Conservation (phyloP, 2,888 invertebrate species). For the Ichneumoninae sp. region DNA sequence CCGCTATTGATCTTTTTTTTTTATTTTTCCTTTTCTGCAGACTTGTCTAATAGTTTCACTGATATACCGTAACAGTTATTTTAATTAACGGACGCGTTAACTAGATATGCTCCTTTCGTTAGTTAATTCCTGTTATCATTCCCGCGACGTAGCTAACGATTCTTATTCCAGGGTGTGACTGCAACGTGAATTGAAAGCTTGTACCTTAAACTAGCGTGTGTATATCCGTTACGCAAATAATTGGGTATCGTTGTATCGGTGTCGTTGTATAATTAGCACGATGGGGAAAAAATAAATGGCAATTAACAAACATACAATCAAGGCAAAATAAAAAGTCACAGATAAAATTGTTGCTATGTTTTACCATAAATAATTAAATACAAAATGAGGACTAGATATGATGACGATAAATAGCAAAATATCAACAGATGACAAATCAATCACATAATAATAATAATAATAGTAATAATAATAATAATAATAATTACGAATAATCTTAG, state of each 20-base stretch:
- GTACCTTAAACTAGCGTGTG: constrained; percentile 43
- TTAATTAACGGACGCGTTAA: constrained; percentile 41
- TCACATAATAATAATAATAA: constrained; percentile 50
- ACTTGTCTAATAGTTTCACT: constrained; percentile 21
- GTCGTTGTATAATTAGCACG: constrained; percentile 77
- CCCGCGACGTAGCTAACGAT: constrained; percentile 50
- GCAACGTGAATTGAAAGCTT: constrained; percentile 34
- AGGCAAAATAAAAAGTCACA: constrained; percentile 47
- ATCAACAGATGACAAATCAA: constrained; percentile 59
- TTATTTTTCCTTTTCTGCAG: constrained; percentile 24
- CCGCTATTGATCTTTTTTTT: constrained; percentile 31
- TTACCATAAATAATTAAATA: constrained; percentile 67
- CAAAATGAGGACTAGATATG: constrained; percentile 52
- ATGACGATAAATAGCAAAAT: constrained; percentile 42
- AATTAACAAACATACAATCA: constrained; percentile 63
- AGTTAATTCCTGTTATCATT: constrained; percentile 60
- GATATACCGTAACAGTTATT: constrained; percentile 21
- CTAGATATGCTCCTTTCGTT: constrained; percentile 66
- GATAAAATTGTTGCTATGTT: constrained; percentile 34
- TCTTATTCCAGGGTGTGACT: constrained; percentile 15
- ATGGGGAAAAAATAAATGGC: constrained; percentile 60
- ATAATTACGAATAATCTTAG: constrained; percentile 50
- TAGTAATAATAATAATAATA: constrained; percentile 21
- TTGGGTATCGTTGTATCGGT: constrained; percentile 77
- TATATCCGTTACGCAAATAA: constrained; percentile 49